Evolutionary conservation across 2,797 vertebrate genomes (phyloP), one percentile per base, ranked within the genome.

Genomic region (Centropyge bicolor): DNA sequence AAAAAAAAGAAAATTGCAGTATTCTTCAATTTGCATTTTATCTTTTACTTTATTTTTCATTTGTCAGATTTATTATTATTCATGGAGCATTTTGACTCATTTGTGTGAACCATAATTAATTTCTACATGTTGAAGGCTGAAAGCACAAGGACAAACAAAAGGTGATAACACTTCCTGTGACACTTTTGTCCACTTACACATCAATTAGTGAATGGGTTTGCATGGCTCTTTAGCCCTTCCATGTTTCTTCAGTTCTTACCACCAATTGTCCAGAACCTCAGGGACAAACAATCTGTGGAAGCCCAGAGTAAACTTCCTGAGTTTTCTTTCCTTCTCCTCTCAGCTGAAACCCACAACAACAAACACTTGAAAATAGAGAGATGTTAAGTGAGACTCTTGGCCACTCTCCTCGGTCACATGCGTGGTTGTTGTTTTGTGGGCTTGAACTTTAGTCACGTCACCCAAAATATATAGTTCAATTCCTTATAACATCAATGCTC

Each of bases 301-400:
- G 80, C 56, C 20, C 61, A 45, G 56, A 54, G 59, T 77, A 83
- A 85, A 91, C 86, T 79, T 92, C 88, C 90, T 87, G 87, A 82
- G 70, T 71, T 74, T 70, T 79, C 61, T 51, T 22, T 38, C 20
- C 16, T n/a, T 62, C 49, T 68, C 66, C 55, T 82, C 68, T 83
- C 69, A 64, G 59, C 52, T 69, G 55, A 85, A 78, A 69, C 19
- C 24, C 74, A 72, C 60, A 72, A 76, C 82, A 86, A 86, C 76
- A 89, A 88, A 89, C 67, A 74, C 55, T 51, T 86, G 73, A 86
- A 86, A 90, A 90, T 84, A 91, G 80, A 31, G 1, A 49, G 56
- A 77, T 43, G 66, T 78, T 59, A 80, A 27, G 12, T 67, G 66
- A 78, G 36, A 77, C 61, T 68, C 45, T 22, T 55, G 51, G 54